Evolutionary conservation across 2,888 invertebrate genomes (phyloP).

Genomic region (Proisotoma minuta): DNA sequence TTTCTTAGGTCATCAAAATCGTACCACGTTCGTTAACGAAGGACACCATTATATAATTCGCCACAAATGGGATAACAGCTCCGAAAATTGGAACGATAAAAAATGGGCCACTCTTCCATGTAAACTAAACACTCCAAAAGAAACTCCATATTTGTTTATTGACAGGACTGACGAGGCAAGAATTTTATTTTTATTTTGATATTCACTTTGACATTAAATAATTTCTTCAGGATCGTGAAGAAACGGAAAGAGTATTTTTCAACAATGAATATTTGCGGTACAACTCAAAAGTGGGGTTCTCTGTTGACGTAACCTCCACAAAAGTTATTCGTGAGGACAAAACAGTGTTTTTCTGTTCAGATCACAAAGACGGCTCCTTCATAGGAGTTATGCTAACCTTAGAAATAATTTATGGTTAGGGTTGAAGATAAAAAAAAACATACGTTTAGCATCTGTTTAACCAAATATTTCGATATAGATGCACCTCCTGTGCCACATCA

Average conservation of each 20-base stretch:
- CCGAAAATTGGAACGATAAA: neutral
- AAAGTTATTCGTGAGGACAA: neutral
- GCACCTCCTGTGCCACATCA: neutral
- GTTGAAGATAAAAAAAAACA: neutral
- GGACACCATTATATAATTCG: constrained; percentile 1
- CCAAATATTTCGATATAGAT: neutral
- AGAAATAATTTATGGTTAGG: neutral
- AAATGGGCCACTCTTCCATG: constrained; percentile 7
- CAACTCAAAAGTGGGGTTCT: constrained; percentile 1
- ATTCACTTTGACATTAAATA: neutral
- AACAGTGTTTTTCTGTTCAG: constrained; percentile 5
- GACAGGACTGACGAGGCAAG: constrained; percentile 7
- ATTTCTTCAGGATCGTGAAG: neutral
- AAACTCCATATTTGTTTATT: neutral
- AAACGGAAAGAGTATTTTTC: neutral
- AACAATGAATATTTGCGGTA: neutral
- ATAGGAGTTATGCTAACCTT: constrained; percentile 5
- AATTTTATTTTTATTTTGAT: too few relatives aligned
- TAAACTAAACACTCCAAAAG: neutral
- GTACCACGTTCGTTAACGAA: constrained; percentile 5
- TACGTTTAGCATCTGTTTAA: neutral
- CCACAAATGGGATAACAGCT: neutral
- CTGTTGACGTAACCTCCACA: neutral
- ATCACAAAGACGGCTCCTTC: constrained; percentile 7
- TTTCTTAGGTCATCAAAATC: neutral